These are phyloP conservation scores for Turnix velox DNA, from an alignment of 2,113 vertebrate species.

Conservation along the genomic window DNA sequence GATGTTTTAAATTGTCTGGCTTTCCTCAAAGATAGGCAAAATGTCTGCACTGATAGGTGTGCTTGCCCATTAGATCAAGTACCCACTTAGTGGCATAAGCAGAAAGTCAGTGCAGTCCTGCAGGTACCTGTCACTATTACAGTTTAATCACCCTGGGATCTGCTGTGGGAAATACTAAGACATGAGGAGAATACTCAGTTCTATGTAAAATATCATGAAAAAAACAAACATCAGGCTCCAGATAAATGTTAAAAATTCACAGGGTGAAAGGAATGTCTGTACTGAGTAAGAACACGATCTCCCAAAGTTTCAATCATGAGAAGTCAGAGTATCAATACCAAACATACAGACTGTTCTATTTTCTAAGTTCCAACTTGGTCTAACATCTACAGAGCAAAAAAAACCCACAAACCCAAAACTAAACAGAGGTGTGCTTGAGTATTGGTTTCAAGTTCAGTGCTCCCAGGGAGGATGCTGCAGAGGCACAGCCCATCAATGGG, in stretches of 20 bases:
- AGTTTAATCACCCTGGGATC: neutral
- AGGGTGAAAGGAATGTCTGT: neutral
- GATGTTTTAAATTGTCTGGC: neutral
- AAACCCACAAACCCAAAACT: too few species aligned
- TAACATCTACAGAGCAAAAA: neutral
- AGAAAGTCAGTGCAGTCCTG: neutral
- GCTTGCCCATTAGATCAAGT: neutral
- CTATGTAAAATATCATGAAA: neutral
- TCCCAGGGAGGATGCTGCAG: neutral
- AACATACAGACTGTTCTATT: neutral
- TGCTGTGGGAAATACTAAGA: neutral
- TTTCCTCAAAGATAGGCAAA: neutral
- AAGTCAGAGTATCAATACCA: neutral
- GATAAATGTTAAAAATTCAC: neutral
- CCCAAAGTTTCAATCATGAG: neutral
- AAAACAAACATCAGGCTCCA: neutral
- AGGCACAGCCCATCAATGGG: accelerated
- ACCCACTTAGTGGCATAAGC: neutral
- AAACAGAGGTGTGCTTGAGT: neutral
- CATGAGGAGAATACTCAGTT: conserved; percentile 11
- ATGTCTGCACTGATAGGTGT: neutral
- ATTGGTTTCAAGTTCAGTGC: neutral
- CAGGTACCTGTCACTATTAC: neutral
- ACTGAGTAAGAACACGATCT: neutral
- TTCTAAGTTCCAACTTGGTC: neutral